Evolutionary conservation across 2,888 invertebrate genomes (phyloP).

Genomic region (Hyposoter didymator): DNA sequence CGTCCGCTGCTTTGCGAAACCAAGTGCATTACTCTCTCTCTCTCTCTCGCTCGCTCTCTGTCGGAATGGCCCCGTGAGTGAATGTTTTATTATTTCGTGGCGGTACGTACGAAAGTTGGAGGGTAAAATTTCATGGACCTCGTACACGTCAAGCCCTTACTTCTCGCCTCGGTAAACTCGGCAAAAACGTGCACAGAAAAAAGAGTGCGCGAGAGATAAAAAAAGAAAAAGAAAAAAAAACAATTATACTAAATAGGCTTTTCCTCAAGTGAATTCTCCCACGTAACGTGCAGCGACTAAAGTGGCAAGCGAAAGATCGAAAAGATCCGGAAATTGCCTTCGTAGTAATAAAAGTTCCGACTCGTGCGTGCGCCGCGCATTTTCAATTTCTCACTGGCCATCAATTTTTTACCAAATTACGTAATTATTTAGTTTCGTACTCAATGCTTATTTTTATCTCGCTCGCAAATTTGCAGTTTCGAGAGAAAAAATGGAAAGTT

Average conservation of each 20-base stretch:
- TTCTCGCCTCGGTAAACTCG: constrained; percentile 58
- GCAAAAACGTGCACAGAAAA: constrained; percentile 21
- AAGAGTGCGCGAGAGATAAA: constrained; percentile 16
- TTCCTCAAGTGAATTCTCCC: constrained; percentile 59
- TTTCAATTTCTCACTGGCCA: background rate
- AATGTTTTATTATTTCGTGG: constrained; percentile 57
- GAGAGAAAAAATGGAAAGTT: background rate
- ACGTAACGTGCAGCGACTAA: constrained; percentile 50
- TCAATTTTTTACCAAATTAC: background rate
- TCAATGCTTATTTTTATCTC: background rate
- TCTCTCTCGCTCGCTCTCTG: constrained; percentile 16
- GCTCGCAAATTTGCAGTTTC: background rate
- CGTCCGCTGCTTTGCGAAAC: constrained; percentile 60
- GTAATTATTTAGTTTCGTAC: background rate
- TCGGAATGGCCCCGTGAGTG: constrained; percentile 44
- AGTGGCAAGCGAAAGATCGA: constrained; percentile 48
- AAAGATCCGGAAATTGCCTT: background rate
- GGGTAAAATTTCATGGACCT: constrained; percentile 58
- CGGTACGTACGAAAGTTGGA: constrained; percentile 45
- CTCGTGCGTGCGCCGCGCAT: background rate
- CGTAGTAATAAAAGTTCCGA: background rate
- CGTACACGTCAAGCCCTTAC: constrained; percentile 38
- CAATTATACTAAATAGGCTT: constrained; percentile 44
- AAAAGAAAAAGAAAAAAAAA: constrained; percentile 2
- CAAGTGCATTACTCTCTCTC: constrained; percentile 15